These are phyloP conservation scores for Tipula helvola DNA, from an alignment of 2,888 invertebrate genomes.

Conservation along the genomic window DNA sequence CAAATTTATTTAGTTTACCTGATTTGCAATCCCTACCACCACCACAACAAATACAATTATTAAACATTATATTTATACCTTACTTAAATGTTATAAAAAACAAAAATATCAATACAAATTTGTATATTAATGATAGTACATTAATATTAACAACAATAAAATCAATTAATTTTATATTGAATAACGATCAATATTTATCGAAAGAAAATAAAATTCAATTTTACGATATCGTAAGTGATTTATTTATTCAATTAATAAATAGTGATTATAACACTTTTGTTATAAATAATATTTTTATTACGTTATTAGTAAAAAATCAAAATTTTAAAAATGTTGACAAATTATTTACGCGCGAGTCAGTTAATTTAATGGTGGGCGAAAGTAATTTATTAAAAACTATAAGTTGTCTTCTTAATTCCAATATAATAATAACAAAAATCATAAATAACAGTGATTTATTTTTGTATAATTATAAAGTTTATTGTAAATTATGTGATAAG, in stretches of 20 bases:
- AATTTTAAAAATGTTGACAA: background rate
- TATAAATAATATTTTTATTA: background rate
- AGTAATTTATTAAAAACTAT: conserved; percentile 11
- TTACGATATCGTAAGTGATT: background rate
- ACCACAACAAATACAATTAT: background rate
- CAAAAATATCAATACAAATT: background rate
- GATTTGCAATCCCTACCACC: background rate
- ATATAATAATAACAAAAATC: background rate
- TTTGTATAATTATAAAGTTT: conserved; percentile 12
- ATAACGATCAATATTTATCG: background rate
- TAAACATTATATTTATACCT: background rate
- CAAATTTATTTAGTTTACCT: background rate
- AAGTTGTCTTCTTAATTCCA: background rate
- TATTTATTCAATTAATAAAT: background rate
- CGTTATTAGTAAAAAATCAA: background rate
- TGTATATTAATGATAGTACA: background rate
- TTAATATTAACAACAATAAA: background rate
- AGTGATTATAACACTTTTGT: background rate
- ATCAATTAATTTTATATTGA: background rate
- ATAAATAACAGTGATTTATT: background rate
- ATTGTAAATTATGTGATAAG: conserved; percentile 10
- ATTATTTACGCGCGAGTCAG: background rate
- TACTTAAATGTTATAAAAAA: background rate
- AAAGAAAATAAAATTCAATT: background rate
- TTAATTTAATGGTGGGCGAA: background rate